phyloP scores from a whole-genome alignment of 2,113 vertebrate species.

The Cinclus cinclus region DNA sequence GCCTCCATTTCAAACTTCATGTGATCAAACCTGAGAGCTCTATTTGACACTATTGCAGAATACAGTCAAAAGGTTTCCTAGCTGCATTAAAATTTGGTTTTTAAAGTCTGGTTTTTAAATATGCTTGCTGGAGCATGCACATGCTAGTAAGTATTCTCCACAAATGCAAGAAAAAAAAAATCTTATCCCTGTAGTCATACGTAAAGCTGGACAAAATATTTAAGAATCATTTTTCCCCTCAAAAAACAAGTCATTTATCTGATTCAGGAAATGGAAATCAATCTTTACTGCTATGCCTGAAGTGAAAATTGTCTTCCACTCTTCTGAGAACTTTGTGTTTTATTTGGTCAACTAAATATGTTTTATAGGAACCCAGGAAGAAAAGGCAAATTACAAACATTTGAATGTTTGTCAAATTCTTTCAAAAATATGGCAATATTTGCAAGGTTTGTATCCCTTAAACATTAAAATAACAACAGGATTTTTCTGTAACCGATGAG shows the following conservation, averaged over 20 bases:
- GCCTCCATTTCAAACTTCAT: background rate
- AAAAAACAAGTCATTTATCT: background rate
- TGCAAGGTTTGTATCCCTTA: background rate
- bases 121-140: background rate
- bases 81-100: background rate
- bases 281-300: background rate
- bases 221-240: background rate
- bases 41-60: background rate
- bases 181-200: background rate
- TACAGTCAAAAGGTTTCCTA: background rate
- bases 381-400: background rate
- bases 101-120: background rate
- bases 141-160: background rate
- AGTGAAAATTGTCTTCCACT: background rate
- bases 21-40: background rate
- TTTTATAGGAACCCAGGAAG: background rate
- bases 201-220: background rate
- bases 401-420: background rate
- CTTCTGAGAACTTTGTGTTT: background rate
- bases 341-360: background rate
- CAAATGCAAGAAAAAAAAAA: background rate
- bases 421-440: background rate
- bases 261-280: conserved; percentile 3
- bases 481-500: background rate
- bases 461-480: background rate